These are phyloP conservation scores for Aethes cnicana DNA, from an alignment of 2,888 invertebrate genomes.

Conservation along the genomic window DNA sequence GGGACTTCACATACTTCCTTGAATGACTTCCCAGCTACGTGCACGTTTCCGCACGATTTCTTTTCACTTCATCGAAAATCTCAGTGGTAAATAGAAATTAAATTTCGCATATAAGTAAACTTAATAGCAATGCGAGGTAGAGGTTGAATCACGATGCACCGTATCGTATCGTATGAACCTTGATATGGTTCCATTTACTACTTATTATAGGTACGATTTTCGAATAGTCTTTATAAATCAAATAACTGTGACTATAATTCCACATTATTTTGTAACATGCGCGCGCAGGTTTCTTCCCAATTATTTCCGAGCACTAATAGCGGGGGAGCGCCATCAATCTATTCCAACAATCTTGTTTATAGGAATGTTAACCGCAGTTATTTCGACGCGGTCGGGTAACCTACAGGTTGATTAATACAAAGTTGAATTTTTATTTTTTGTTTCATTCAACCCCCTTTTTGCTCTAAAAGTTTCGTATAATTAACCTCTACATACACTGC, in stretches of 20 bases:
- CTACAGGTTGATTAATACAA: constrained; percentile 47
- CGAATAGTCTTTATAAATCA: no score
- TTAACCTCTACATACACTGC: no score
- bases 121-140: no score
- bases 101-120: constrained; percentile 9
- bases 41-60: not conserved
- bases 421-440: no score
- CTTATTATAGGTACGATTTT: no score
- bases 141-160: no score
- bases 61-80: not conserved
- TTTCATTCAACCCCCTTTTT: no score
- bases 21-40: no score
- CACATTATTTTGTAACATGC: constrained; percentile 21
- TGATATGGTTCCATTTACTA: no score
- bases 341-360: constrained; percentile 76
- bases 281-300: constrained; percentile 55
- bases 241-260: not conserved
- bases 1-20: no score
- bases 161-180: no score
- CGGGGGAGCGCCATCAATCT: constrained; percentile 59
- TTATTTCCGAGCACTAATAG: constrained; percentile 60
- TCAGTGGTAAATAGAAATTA: constrained; percentile 8
- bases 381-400: constrained; percentile 51
- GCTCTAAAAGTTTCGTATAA: no score
- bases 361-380: constrained; percentile 77